Percentiles rank a stretch among this genome's conserved stretches.
phyloP scores from a whole-genome alignment of 1,140 invertebrate genomes.

The Drosophila tsacasi region DNA sequence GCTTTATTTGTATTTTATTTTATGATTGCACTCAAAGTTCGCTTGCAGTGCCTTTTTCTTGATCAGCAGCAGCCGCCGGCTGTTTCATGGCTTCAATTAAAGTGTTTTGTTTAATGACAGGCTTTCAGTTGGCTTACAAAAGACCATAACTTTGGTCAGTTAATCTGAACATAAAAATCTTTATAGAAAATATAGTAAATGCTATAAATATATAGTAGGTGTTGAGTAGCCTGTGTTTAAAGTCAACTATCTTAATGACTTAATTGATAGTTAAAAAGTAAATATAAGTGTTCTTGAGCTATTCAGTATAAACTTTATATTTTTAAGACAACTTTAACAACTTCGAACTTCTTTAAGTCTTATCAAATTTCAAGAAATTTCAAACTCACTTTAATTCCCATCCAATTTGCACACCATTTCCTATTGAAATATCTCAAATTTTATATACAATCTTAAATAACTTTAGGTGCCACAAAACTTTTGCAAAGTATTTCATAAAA shows the following conservation, averaged over 20 bases:
- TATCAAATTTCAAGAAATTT: too few relatives aligned
- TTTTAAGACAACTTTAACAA: not conserved
- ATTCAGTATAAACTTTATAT: not conserved
- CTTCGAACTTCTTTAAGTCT: not conserved
- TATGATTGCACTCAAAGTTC: constrained; percentile 19
- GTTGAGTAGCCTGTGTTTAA: constrained; percentile 4
- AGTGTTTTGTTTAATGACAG: constrained; percentile 28
- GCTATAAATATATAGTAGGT: not conserved
- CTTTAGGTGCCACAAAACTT: constrained; percentile 14
- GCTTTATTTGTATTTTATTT: constrained; percentile 14
- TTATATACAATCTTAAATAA: constrained; percentile 7
- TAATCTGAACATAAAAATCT: not conserved
- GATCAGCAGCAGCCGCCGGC: constrained; percentile 23
- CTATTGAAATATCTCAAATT: not conserved
- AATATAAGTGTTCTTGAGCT: not conserved
- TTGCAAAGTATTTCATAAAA: constrained; percentile 23
- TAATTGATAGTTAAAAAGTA: not conserved
- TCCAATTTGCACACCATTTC: not conserved
- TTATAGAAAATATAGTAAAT: constrained; percentile 4
- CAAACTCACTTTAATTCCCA: not conserved
- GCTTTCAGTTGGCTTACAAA: constrained; percentile 4
- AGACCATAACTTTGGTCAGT: not conserved
- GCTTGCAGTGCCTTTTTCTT: constrained; percentile 11
- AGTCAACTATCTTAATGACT: not conserved
- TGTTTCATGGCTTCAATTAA: constrained; percentile 51